phyloP scores from a whole-genome alignment of 2,113 vertebrate species.

The Misgurnus mizolepis region DNA sequence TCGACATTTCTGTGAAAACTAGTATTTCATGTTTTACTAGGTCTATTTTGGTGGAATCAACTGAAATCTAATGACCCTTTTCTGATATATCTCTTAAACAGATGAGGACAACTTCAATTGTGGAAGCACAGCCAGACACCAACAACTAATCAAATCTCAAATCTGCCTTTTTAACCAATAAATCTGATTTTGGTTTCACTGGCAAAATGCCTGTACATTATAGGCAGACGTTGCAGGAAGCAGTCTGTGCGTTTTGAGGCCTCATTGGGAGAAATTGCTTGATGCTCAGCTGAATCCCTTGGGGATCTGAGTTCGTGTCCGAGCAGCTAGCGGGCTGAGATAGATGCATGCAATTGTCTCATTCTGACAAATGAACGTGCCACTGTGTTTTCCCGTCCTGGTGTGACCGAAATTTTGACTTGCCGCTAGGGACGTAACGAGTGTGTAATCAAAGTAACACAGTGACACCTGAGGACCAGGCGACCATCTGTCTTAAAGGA shows the following conservation, averaged over 20 bases:
- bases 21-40: too few relatives aligned
- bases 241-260: background rate
- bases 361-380: conserved; percentile 17
- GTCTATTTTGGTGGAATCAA: too few relatives aligned
- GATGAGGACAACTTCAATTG: background rate
- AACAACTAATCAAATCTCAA: conserved; percentile 21
- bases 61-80: background rate
- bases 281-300: conserved; percentile 3
- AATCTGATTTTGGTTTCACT: background rate
- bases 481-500: background rate
- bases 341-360: conserved; percentile 25
- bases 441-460: background rate
- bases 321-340: background rate
- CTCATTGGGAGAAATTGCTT: conserved; percentile 11
- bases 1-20: too few relatives aligned
- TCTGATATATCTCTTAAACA: background rate
- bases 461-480: conserved; percentile 7
- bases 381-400: background rate
- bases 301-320: background rate
- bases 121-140: background rate
- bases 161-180: background rate
- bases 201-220: conserved; percentile 18
- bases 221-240: background rate
- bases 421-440: conserved; percentile 1
- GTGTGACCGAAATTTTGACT: background rate